Conservation (phyloP, 2,113 vertebrate genomes). For the Pogonocichla stellata region DNA sequence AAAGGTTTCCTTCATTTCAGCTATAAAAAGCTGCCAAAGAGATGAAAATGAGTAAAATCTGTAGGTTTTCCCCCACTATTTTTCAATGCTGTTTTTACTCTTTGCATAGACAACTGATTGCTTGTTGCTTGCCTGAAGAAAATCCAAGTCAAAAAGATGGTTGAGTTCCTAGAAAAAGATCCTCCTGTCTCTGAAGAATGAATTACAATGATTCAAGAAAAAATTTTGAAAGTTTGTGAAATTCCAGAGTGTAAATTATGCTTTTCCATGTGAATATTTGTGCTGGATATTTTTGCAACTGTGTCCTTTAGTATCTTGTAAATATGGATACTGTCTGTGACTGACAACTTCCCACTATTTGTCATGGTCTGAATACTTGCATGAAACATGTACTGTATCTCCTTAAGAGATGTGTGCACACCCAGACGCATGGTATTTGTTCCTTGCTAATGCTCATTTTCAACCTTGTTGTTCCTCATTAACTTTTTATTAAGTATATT, state of each 20-base stretch:
- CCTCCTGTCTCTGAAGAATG: constrained; percentile 53
- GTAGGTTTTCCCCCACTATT: background rate
- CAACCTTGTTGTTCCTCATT: constrained; percentile 5
- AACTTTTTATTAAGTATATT: constrained; percentile 33
- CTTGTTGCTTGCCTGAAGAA: constrained; percentile 34
- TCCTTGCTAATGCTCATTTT: background rate
- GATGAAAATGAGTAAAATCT: constrained; percentile 57
- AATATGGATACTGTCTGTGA: background rate
- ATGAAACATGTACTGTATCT: background rate
- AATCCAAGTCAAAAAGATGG: constrained; percentile 45
- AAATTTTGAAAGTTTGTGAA: background rate
- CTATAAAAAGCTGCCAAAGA: constrained; percentile 17
- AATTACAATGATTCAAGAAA: constrained; percentile 29
- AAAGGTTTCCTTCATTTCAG: constrained; percentile 18
- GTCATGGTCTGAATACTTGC: constrained; percentile 13
- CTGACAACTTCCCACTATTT: background rate
- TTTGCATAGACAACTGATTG: constrained; percentile 55
- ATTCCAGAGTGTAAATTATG: background rate
- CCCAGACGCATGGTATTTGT: background rate
- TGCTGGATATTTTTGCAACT: constrained; percentile 1
- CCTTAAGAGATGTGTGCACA: background rate
- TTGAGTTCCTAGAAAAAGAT: constrained; percentile 46
- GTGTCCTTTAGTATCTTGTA: background rate
- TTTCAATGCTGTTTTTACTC: constrained; percentile 48
- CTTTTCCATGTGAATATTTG: background rate